Conservation (phyloP, 2,888 invertebrate genomes). For the Heterodera filipjevi region DNA sequence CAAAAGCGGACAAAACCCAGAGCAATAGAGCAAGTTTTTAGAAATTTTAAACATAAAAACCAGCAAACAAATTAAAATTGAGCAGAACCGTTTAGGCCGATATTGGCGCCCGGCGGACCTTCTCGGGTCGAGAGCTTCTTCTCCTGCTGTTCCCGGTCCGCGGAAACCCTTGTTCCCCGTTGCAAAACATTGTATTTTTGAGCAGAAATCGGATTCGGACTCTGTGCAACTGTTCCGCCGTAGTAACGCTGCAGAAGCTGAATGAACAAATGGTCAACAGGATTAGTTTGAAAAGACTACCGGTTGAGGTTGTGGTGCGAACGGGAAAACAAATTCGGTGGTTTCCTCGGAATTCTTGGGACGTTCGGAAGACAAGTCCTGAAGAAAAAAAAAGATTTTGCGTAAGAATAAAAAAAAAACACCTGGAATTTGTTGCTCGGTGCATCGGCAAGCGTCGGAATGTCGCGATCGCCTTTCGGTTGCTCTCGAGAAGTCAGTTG, state of each 20-base stretch:
- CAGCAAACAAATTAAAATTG: not conserved
- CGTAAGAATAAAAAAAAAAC: not conserved
- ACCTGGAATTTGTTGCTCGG: conserved; percentile 29
- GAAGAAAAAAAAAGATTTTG: not conserved
- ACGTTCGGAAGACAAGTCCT: conserved; percentile 9
- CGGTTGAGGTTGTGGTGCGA: conserved; percentile 27
- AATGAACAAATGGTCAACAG: not conserved
- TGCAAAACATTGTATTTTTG: conserved; percentile 48
- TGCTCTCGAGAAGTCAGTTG: conserved; percentile 28
- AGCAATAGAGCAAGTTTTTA: too few species aligned
- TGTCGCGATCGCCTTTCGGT: conserved; percentile 79
- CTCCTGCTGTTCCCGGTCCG: conserved; percentile 40
- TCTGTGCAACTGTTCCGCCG: conserved; percentile 37
- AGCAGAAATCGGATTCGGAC: conserved; percentile 19
- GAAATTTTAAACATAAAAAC: too few species aligned
- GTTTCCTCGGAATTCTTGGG: not conserved
- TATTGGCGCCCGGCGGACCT: not conserved
- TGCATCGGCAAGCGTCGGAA: conserved; percentile 77
- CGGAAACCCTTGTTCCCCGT: conserved; percentile 43
- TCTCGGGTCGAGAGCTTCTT: not conserved
- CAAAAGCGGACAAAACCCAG: too few species aligned
- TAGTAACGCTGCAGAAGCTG: conserved; percentile 50
- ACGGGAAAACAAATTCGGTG: conserved; percentile 5
- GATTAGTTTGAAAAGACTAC: conserved; percentile 3
- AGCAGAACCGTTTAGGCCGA: not conserved